These are phyloP conservation scores for Heliothis peltigera DNA, from an alignment of 2,888 invertebrate species.

Conservation along the genomic window DNA sequence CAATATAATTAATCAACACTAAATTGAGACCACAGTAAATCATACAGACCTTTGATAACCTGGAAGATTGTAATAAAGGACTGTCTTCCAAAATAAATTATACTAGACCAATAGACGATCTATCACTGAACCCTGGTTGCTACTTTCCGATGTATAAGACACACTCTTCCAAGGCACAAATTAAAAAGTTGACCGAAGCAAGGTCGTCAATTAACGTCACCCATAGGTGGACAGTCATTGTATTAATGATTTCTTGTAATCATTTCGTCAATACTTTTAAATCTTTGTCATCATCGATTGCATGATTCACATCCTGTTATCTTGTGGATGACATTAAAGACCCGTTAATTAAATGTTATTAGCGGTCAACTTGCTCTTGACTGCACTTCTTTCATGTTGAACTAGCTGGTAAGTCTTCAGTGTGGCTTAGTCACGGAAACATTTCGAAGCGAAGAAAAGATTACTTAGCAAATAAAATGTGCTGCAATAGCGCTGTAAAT, in stretches of 20 bases:
- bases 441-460: too few relatives aligned
- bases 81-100: constrained; percentile 22
- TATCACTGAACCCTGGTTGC: not conserved
- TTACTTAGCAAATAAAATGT: too few relatives aligned
- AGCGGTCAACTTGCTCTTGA: constrained; percentile 14
- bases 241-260: constrained; percentile 45
- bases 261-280: constrained; percentile 35
- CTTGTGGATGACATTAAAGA: constrained; percentile 25
- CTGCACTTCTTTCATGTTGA: not conserved
- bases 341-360: constrained; percentile 22
- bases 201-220: constrained; percentile 38
- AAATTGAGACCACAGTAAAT: constrained; percentile 9
- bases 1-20: constrained; percentile 14
- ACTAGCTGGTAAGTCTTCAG: not conserved
- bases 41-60: constrained; percentile 32
- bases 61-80: constrained; percentile 18
- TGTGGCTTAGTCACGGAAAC: too few relatives aligned
- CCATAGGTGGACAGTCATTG: constrained; percentile 10
- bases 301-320: constrained; percentile 54
- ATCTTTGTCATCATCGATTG: constrained; percentile 38
- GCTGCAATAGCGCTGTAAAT: not conserved
- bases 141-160: constrained; percentile 40
- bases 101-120: constrained; percentile 7
- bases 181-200: constrained; percentile 39
- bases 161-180: constrained; percentile 48